Evolutionary conservation across 1,140 invertebrate genomes (phyloP).

Genomic region (Neodiprion virginianus): DNA sequence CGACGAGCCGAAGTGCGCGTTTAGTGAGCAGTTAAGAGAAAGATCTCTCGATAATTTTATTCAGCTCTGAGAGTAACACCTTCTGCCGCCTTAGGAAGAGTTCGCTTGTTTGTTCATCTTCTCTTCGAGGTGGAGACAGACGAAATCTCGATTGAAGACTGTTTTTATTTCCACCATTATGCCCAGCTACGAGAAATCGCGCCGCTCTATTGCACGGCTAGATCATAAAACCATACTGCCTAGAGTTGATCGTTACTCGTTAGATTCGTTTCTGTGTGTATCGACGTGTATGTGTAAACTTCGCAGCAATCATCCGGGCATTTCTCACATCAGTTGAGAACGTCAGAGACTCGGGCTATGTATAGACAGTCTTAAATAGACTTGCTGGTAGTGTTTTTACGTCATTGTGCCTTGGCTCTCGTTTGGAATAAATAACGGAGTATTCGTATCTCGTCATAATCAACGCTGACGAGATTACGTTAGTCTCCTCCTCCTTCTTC

Average conservation of each 20-base stretch:
- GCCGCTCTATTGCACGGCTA: neutral
- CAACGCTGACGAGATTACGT: constrained; percentile 31
- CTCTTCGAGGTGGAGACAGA: too few relatives aligned
- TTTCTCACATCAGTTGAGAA: neutral
- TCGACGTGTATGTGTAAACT: too few relatives aligned
- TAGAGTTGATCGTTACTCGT: constrained; percentile 11
- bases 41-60: too few relatives aligned
- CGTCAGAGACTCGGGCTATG: neutral
- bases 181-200: neutral
- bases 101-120: too few relatives aligned
- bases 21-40: too few relatives aligned
- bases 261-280: neutral
- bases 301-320: neutral
- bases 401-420: neutral
- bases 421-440: neutral
- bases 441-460: constrained; percentile 34
- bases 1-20: too few relatives aligned
- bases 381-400: too few relatives aligned
- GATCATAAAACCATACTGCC: neutral
- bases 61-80: too few relatives aligned
- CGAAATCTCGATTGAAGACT: too few relatives aligned
- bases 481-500: constrained; percentile 11
- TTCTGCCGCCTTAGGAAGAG: too few relatives aligned
- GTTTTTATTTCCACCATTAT: neutral
- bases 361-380: too few relatives aligned